Percentiles rank a stretch among this genome's conserved stretches.
Evolutionary conservation across 2,113 vertebrate species (phyloP).

Genomic region (Baryphthengus martii): DNA sequence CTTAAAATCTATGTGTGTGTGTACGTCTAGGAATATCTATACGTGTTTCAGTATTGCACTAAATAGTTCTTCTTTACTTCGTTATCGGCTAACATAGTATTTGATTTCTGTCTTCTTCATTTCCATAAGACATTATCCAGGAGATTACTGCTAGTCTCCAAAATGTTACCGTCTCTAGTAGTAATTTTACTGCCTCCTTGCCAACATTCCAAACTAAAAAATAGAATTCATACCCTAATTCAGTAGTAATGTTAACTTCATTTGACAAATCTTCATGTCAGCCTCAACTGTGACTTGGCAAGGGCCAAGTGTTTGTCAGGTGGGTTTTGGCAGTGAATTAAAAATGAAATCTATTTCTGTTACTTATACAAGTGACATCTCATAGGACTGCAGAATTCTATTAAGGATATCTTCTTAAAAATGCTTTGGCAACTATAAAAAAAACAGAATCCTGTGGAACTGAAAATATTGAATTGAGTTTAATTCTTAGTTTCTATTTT

Average conservation of each 20-base stretch:
- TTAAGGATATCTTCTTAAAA: not conserved
- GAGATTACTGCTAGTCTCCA: not conserved
- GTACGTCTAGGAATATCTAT: not conserved
- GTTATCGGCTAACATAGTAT: not conserved
- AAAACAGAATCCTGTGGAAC: not conserved
- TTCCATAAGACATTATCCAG: not conserved
- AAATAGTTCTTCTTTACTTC: not conserved
- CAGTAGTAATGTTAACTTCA: not conserved
- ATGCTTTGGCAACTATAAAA: not conserved
- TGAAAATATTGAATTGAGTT: not conserved
- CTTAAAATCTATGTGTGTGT: not conserved
- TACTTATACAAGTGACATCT: not conserved
- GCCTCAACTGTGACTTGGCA: slow-evolving; percentile 10
- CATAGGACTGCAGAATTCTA: not conserved
- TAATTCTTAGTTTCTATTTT: not conserved
- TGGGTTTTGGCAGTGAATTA: slow-evolving; percentile 35
- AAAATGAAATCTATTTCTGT: slow-evolving; percentile 50
- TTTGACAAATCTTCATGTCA: slow-evolving; percentile 24
- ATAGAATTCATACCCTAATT: not conserved
- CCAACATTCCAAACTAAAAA: slow-evolving; percentile 1
- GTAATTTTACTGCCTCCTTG: not conserved
- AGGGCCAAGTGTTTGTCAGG: slow-evolving; percentile 39
- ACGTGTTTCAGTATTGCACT: not conserved
- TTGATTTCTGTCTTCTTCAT: not conserved
- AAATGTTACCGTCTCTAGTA: not conserved